These are phyloP conservation scores for Macropodus opercularis DNA, from an alignment of 2,797 vertebrate genomes.

Conservation along the genomic window DNA sequence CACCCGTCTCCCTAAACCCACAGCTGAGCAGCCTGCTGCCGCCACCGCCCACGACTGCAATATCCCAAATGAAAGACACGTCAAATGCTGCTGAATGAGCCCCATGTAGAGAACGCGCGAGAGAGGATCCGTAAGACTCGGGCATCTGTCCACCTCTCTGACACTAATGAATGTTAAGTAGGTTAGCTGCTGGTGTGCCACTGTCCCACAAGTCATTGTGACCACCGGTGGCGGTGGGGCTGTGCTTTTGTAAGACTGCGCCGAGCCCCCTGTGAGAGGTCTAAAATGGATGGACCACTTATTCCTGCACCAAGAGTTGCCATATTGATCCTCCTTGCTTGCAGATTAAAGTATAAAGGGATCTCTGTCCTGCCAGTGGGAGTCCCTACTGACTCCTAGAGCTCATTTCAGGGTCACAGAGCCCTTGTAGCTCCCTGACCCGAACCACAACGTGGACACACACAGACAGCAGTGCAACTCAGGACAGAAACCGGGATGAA, in stretches of 20 bases:
- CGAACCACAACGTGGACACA: conserved; percentile 74
- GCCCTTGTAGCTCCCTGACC: conserved; percentile 91
- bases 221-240: conserved; percentile 65
- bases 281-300: conserved; percentile 81
- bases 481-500: conserved; percentile 85
- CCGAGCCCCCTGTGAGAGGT: conserved; percentile 79
- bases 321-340: conserved; percentile 93
- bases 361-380: conserved; percentile 88
- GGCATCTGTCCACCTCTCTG: conserved; percentile 88
- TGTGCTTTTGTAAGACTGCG: conserved; percentile 79
- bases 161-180: conserved; percentile 91
- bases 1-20: conserved; percentile 57
- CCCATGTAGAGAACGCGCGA: conserved; percentile 75
- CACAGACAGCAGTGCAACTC: conserved; percentile 80
- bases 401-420: conserved; percentile 93
- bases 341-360: conserved; percentile 94
- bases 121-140: conserved; percentile 63
- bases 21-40: conserved; percentile 50
- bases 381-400: conserved; percentile 84
- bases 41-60: conserved; percentile 51
- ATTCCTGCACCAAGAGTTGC: conserved; percentile 86
- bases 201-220: conserved; percentile 86
- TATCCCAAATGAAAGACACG: conserved; percentile 69
- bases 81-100: conserved; percentile 69
- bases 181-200: conserved; percentile 86